A percentile compares a stretch with the other conserved stretches of the same genome.
phyloP scores from a whole-genome alignment of 2,113 vertebrate genomes.

The Odontophorus gujanensis region DNA sequence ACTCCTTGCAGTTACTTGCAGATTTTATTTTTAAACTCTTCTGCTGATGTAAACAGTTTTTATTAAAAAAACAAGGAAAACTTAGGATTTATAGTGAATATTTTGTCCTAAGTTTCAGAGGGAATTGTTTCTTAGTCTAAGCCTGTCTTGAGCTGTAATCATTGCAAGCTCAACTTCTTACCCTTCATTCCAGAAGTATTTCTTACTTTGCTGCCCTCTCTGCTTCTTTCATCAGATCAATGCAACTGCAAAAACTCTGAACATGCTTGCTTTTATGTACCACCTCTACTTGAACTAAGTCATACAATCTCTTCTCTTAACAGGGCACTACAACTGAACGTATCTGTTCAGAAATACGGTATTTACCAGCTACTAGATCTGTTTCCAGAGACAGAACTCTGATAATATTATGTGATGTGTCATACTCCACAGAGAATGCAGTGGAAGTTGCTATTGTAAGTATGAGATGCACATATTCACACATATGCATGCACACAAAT shows the following conservation, averaged over 20 bases:
- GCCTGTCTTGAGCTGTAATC: background rate
- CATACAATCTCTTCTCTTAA: background rate
- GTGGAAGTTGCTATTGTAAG: slow-evolving; percentile 95
- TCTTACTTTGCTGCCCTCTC: background rate
- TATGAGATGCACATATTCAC: background rate
- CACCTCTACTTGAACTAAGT: background rate
- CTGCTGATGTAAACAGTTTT: background rate
- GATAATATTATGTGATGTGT: slow-evolving; percentile 89
- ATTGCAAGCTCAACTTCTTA: background rate
- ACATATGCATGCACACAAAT: background rate
- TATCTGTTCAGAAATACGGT: slow-evolving; percentile 91
- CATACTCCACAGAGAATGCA: slow-evolving; percentile 80
- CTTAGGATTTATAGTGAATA: background rate
- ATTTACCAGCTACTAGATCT: slow-evolving; percentile 85
- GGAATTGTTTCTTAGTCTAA: background rate
- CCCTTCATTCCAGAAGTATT: background rate
- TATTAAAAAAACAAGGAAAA: background rate
- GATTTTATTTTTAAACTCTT: background rate
- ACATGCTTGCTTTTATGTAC: background rate
- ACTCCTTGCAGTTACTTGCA: background rate
- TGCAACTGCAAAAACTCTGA: background rate
- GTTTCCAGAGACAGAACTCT: slow-evolving; percentile 87
- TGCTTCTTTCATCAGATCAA: background rate
- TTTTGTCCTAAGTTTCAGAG: background rate
- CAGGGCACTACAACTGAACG: slow-evolving; percentile 94